Evolutionary conservation across 2,888 invertebrate genomes (phyloP).

Genomic region (Cerceris rybyensis): DNA sequence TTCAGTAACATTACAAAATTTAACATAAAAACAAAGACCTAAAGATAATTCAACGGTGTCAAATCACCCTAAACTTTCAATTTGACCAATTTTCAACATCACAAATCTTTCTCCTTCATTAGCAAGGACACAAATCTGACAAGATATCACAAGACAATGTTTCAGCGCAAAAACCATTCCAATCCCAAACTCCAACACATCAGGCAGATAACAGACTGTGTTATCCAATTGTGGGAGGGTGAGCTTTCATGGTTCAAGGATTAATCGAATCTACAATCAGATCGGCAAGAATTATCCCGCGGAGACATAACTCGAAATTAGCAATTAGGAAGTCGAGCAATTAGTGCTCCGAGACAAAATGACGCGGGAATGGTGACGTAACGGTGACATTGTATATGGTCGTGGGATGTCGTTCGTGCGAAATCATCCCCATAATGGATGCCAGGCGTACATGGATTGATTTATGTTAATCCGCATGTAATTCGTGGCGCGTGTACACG

Average conservation of each 20-base stretch:
- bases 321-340: background rate
- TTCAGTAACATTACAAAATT: too few species aligned
- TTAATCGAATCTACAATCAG: constrained; percentile 16
- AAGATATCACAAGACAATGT: too few species aligned
- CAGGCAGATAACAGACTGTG: background rate
- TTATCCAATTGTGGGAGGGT: constrained; percentile 12
- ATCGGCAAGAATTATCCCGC: background rate
- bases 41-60: too few species aligned
- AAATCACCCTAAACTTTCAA: too few species aligned
- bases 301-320: background rate
- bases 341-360: background rate
- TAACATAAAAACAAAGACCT: too few species aligned
- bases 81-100: too few species aligned
- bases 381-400: background rate
- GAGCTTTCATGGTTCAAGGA: constrained; percentile 13
- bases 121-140: too few species aligned
- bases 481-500: constrained; percentile 6
- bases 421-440: background rate
- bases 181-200: too few species aligned
- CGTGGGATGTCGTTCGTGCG: background rate
- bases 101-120: too few species aligned
- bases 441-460: background rate
- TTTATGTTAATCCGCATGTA: constrained; percentile 22
- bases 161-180: too few species aligned
- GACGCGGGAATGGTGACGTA: background rate